Percentiles rank a stretch among this genome's conserved stretches.
phyloP scores from a whole-genome alignment of 2,888 invertebrate species.

The Ectemnius continuus region DNA sequence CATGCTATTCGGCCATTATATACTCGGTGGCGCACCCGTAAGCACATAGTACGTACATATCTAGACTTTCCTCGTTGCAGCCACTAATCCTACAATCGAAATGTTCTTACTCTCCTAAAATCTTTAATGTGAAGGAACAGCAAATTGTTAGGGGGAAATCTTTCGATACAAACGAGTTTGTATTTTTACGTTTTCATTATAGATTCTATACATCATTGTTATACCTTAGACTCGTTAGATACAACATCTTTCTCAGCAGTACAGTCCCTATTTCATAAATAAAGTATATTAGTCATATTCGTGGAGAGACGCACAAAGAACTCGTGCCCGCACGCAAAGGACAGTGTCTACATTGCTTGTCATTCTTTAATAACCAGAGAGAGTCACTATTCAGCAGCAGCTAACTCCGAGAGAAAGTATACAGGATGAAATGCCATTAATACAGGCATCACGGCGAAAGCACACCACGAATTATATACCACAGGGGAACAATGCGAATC shows the following conservation, averaged over 20 bases:
- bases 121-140: background rate
- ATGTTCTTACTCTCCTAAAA: too few species aligned
- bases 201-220: constrained; percentile 44
- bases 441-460: too few species aligned
- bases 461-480: background rate
- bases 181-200: constrained; percentile 42
- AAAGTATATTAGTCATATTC: constrained; percentile 40
- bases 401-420: too few species aligned
- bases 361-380: constrained; percentile 19
- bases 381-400: too few species aligned
- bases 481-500: constrained; percentile 24
- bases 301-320: constrained; percentile 20
- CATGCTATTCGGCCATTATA: too few species aligned
- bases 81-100: too few species aligned
- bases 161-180: constrained; percentile 43
- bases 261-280: constrained; percentile 20
- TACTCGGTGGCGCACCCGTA: background rate
- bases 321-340: constrained; percentile 19
- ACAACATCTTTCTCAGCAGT: too few species aligned
- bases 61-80: too few species aligned
- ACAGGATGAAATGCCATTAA: too few species aligned
- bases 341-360: constrained; percentile 26
- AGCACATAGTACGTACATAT: too few species aligned
- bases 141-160: background rate
- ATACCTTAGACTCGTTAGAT: constrained; percentile 33